Evolutionary conservation across 2,888 invertebrate genomes (phyloP).

Genomic region (Brachyopa scutellaris): DNA sequence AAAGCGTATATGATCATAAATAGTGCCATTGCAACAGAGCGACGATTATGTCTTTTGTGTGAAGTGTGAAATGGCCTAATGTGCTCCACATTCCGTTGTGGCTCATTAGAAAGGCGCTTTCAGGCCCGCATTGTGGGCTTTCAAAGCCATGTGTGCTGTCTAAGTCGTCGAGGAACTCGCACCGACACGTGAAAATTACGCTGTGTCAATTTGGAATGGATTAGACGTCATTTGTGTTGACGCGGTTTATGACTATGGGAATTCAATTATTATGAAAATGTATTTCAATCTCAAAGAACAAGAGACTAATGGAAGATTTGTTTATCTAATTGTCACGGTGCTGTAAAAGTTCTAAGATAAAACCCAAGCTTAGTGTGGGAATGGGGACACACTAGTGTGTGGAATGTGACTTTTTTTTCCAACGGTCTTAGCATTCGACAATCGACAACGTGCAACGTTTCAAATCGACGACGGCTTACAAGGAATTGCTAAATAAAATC

Average conservation of each 20-base stretch:
- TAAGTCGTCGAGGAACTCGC: conserved; percentile 32
- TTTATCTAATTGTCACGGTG: conserved; percentile 28
- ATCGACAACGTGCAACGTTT: conserved; percentile 14
- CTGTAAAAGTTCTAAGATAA: background rate
- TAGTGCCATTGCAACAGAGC: conserved; percentile 36
- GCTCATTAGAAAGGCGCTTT: conserved; percentile 68
- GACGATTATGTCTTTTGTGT: conserved; percentile 29
- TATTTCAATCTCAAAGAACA: background rate
- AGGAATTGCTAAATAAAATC: conserved; percentile 33
- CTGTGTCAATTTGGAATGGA: conserved; percentile 22
- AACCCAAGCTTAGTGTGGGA: background rate
- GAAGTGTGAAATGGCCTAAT: conserved; percentile 57
- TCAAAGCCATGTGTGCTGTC: no score
- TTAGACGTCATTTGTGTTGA: background rate
- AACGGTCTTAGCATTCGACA: no score
- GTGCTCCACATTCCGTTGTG: conserved; percentile 65
- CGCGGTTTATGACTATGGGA: conserved; percentile 27
- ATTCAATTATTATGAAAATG: conserved; percentile 27
- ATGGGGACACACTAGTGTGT: background rate
- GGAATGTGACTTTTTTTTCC: no score
- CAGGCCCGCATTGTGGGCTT: conserved; percentile 9
- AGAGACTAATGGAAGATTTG: conserved; percentile 5
- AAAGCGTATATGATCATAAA: conserved; percentile 52
- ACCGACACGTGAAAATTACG: conserved; percentile 57
- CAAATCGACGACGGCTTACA: conserved; percentile 54